Base-by-base conservation (phyloP, 2,888 invertebrate genomes). In the Leptopilina drosophilae region DNA sequence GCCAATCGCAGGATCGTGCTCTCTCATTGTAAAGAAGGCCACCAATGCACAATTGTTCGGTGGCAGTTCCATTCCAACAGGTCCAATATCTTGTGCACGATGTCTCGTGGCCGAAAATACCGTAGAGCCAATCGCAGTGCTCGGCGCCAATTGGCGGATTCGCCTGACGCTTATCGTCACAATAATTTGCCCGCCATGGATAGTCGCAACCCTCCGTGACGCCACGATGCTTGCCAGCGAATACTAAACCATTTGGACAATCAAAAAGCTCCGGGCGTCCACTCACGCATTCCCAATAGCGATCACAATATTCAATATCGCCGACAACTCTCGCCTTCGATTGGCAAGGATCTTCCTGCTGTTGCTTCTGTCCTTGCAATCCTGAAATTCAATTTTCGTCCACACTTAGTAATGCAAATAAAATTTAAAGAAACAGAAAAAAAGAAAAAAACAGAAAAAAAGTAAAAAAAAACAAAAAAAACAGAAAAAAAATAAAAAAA, bases 11-110 rank as follows among this genome's bases (percentile, higher is more conserved):
- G 73, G 97, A 97, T 91, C 97, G 96, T 0, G 97, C 96, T 87
- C 95, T 95, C 92, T 98, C 97, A 90, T 97, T 97, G 94, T 97
- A 98, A 42, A 98, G 93, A 67, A 98, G 94, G 0, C 97, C 97
- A 40, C 97, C 97, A 88, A 97, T 97, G 92, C 98, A 98, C 77
- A 97, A 95, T 91, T 98, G 97, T 89, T 98, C 97, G 0, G 97
- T 97, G 12, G 97, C 96, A 0, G 98, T 98, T 15, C 97, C 97
- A 92, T 98, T 98, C 98, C 97, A 98, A 91, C 98, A 98, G 0
- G 97, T 97, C 97, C 97, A 98, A 91, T 97, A 98, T 75, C 97
- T 93, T 5, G 97, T 98, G 93, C 98, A 98, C 1, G 97, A 97
- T 0, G 97, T 97, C 93, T 97, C 97, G 92, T 98, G 98, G 0